Evolutionary conservation across 2,888 invertebrate species (phyloP).

Genomic region (Dryocosmus kuriphilus): DNA sequence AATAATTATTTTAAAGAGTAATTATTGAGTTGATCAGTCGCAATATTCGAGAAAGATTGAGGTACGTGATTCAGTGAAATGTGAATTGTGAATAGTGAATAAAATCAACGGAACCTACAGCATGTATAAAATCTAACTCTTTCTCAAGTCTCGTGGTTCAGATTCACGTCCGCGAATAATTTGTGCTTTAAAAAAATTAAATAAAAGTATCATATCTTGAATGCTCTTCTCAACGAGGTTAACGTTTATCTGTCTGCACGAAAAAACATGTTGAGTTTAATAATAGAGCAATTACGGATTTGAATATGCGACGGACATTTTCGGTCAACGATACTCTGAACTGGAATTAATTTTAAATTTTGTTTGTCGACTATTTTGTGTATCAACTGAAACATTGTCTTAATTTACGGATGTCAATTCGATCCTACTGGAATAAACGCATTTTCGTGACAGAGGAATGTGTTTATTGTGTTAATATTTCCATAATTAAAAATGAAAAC

Average conservation of each 20-base stretch:
- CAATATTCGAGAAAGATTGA: constrained; percentile 5
- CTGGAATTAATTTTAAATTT: constrained; percentile 15
- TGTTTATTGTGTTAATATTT: background rate
- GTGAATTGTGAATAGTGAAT: background rate
- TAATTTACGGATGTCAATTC: constrained; percentile 16
- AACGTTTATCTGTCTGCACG: constrained; percentile 14
- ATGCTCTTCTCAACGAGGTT: background rate
- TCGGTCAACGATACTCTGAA: background rate
- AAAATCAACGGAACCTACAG: background rate
- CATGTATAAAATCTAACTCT: background rate
- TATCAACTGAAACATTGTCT: constrained; percentile 8
- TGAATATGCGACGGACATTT: constrained; percentile 14
- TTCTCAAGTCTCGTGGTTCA: background rate
- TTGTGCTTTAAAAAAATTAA: background rate
- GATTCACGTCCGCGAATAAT: background rate
- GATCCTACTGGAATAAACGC: background rate
- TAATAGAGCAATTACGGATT: constrained; percentile 23
- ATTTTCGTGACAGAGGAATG: constrained; percentile 7
- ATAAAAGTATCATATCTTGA: background rate
- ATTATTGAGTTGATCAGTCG: background rate
- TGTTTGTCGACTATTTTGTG: background rate
- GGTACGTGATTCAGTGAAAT: background rate
- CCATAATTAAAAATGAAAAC: background rate
- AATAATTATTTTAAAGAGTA: no score
- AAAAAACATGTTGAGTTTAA: constrained; percentile 20